Evolutionary conservation across 2,113 vertebrate species (phyloP).

Genomic region (Daboia siamensis): DNA sequence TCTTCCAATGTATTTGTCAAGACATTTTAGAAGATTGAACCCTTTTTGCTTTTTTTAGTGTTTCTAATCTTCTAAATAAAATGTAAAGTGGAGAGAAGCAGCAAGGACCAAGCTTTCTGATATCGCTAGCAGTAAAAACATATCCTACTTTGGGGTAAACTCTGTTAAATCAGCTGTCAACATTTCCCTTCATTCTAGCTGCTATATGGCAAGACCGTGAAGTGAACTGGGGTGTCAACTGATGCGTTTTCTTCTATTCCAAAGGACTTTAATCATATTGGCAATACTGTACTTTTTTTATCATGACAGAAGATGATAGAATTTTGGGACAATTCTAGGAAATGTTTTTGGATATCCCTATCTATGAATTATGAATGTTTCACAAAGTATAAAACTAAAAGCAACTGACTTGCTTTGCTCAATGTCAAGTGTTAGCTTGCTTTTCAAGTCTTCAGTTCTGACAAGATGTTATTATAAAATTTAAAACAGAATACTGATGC

Average conservation of each 20-base stretch:
- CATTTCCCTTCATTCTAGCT: constrained; percentile 44
- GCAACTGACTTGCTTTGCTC: constrained; percentile 31
- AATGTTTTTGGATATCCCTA: constrained; percentile 51
- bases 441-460: background rate
- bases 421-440: constrained; percentile 19
- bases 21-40: constrained; percentile 47
- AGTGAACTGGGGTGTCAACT: constrained; percentile 38
- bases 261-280: constrained; percentile 50
- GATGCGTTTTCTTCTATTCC: constrained; percentile 61
- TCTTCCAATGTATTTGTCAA: constrained; percentile 47
- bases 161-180: constrained; percentile 64
- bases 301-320: constrained; percentile 50
- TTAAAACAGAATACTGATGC: constrained; percentile 22
- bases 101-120: constrained; percentile 63
- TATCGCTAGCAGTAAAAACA: constrained; percentile 49
- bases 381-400: constrained; percentile 36
- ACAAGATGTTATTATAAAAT: constrained; percentile 7
- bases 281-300: constrained; percentile 46
- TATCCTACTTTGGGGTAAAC: constrained; percentile 48
- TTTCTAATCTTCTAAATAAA: constrained; percentile 66
- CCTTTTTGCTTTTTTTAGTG: constrained; percentile 40
- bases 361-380: constrained; percentile 55
- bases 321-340: constrained; percentile 56
- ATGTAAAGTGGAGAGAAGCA: constrained; percentile 56
- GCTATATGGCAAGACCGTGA: constrained; percentile 31